Percentiles rank a stretch among this genome's conserved stretches.
phyloP scores from a whole-genome alignment of 2,113 vertebrate genomes.

The Anser brachyrhynchus region DNA sequence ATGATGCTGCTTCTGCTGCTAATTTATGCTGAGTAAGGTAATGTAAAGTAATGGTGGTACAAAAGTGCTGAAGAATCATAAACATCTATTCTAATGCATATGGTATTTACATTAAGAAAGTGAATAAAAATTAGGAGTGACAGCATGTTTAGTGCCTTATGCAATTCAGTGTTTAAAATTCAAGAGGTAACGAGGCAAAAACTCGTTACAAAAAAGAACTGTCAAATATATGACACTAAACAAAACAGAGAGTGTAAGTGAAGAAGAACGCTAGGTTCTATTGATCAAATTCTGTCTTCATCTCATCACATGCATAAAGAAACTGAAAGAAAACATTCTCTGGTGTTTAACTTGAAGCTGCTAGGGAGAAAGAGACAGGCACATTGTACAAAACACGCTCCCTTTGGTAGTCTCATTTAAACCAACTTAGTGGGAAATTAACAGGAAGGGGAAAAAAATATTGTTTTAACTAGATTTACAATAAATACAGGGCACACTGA shows the following conservation, averaged over 20 bases:
- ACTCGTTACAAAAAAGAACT: not conserved
- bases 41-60: slow-evolving; percentile 2
- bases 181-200: not conserved
- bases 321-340: not conserved
- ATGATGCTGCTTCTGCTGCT: slow-evolving; percentile 19
- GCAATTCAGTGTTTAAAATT: not conserved
- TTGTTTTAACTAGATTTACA: not conserved
- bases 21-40: slow-evolving; percentile 51
- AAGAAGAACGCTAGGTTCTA: not conserved
- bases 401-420: not conserved
- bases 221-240: not conserved
- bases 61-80: slow-evolving; percentile 40
- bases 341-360: not conserved
- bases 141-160: not conserved
- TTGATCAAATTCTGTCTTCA: not conserved
- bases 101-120: slow-evolving; percentile 29
- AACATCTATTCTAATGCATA: slow-evolving; percentile 17
- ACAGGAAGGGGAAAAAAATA: not conserved
- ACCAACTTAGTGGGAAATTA: not conserved
- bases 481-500: not conserved
- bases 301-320: not conserved
- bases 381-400: not conserved
- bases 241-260: not conserved
- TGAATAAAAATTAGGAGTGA: not conserved
- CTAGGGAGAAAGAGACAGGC: not conserved